Evolutionary conservation across 2,888 invertebrate species (phyloP), one percentile per base, ranked within the genome.

Genomic region (Nomada ruficornis): DNA sequence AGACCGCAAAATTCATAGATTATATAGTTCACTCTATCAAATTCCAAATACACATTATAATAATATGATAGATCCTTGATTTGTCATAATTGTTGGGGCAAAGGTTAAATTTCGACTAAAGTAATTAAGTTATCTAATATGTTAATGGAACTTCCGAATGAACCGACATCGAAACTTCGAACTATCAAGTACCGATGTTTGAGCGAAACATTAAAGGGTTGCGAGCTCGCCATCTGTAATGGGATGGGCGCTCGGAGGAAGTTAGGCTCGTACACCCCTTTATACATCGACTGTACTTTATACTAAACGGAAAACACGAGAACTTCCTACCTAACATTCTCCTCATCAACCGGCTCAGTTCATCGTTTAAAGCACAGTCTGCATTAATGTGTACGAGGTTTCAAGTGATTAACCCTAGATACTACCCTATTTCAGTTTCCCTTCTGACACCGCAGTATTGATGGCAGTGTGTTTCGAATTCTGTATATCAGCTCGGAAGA

Each of bases 241-340:
- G 29, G 23, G 44, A 10, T 54, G 59, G 47, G 50, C 60, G 44
- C 13, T 54, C 44, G 13, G 11, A 69, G 64, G 55, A 59, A 75
- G 75, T 64, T 57, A 7, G 36, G 42, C 47, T 20, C 13, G 52
- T 36, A 10, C 50, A 36, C 23, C 54, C 44, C 47, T n/a, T 65
- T 64, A 26, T 23, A 54, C 20, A 47, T 13, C n/a, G 23, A 18
- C 47, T 62, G 18, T 23, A 50, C 47, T 11, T 67, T 47, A 74
- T 62, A 63, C 68, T 63, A 63, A 63, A 68, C 68, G 55, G 62
- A 63, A 60, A 77, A 60, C 60, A 42, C 5, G 54, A 20, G 77
- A 80, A 77, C 60, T 77, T 71, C 54, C 60, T 77, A 62, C 54
- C 36, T 60, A 80, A 67, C 60, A 47, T 70, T 69, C 59, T 54